Base-by-base conservation (phyloP, 1,140 invertebrate genomes). In the Phymorhynchus buccinoides region DNA sequence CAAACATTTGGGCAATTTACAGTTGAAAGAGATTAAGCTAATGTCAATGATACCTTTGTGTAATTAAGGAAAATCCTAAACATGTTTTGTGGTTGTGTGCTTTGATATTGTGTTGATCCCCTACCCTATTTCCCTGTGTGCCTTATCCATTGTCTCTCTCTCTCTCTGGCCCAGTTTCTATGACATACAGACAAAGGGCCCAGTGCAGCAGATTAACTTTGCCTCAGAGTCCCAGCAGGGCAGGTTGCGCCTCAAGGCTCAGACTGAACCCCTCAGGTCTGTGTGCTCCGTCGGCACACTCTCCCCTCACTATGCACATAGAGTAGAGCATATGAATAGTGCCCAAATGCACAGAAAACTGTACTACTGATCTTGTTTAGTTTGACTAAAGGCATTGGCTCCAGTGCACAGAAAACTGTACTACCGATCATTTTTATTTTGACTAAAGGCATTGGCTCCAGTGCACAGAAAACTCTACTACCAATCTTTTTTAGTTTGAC, bases 171-270 rank as follows among this genome's bases (percentile, higher is more conserved):
- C 80, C 83, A 56, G 84, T 88, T 90, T 88, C 71, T 91, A 91
- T 87, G 90, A 91, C 81, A 88, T 91, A 37, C 88, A 90, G 71
- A 83, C 83, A 37, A 87, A 89, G 79, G 90, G 91, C 22, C 88
- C 88, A 37, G 91, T 91, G 44, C 91, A 91, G 41, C 88, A 90
- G 86, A 91, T 91, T 77, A 88, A 86, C 83, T 91, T 90, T 87
- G 91, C 89, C 78, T 91, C 90, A 37, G 91, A 91, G 66, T 89
- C 88, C 32, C 90, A 90, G 83, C 83, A 87, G 27, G 91, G 90
- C 18, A 88, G 87, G 73, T 87, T 91, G 4, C 87, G 88, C 68
- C 86, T 91, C 6, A 85, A 89, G 9, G 88, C 88, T 3, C 86
- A 87, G 35, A 87, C 87, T 42, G 89, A 90, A 73, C 62, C 56